Conservation (phyloP, 2,113 vertebrate species). For the Arenaria interpres region DNA sequence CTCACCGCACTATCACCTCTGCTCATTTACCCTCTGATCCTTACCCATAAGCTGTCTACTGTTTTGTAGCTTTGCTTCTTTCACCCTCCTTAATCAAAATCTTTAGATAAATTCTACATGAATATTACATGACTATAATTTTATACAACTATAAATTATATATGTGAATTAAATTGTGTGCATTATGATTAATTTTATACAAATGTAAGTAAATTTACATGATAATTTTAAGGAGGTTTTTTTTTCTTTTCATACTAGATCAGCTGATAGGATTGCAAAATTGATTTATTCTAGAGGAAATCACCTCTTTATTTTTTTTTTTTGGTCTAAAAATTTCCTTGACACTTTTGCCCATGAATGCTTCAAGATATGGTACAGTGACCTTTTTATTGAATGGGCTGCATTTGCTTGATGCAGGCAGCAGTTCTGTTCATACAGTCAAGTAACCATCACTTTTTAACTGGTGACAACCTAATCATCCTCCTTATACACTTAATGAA, state of each 20-base stretch:
- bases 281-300: not conserved
- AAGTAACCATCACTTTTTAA: not conserved
- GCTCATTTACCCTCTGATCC: not conserved
- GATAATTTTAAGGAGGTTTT: not conserved
- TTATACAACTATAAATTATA: not conserved
- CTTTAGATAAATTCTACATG: not conserved
- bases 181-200: not conserved
- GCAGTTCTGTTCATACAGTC: not conserved
- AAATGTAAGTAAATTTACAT: not conserved
- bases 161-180: not conserved
- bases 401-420: not conserved
- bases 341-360: not conserved
- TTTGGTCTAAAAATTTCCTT: not conserved
- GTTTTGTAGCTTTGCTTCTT: not conserved
- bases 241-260: not conserved
- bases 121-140: not conserved
- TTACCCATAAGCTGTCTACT: not conserved
- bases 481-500: not conserved
- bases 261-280: not conserved
- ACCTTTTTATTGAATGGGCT: not conserved
- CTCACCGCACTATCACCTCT: not conserved
- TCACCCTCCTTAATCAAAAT: slow-evolving; percentile 7
- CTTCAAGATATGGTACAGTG: not conserved
- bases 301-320: not conserved
- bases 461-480: not conserved